These are phyloP conservation scores for Sciaenops ocellatus DNA, from an alignment of 2,797 vertebrate species.

Conservation along the genomic window DNA sequence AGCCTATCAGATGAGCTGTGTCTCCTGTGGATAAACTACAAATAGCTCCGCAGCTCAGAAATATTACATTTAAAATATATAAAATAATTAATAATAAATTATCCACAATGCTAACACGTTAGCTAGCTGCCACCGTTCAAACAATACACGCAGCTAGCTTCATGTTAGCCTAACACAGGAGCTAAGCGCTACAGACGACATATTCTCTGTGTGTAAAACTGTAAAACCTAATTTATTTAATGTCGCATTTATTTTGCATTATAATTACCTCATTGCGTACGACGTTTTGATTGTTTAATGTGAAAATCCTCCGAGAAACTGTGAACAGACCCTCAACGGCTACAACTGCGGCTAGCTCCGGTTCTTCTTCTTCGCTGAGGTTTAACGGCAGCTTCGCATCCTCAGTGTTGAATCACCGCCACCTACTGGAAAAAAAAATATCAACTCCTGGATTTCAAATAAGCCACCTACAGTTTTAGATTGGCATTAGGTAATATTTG, in stretches of 20 bases:
- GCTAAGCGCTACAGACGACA: no score
- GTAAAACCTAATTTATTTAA: background rate
- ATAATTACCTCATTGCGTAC: constrained; percentile 86
- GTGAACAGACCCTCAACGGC: background rate
- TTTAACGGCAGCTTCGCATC: background rate
- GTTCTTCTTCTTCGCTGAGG: background rate
- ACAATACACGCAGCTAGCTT: constrained; percentile 25
- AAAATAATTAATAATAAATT: background rate
- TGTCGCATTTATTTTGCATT: fast-evolving
- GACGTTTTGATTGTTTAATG: constrained; percentile 83
- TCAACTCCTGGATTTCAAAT: background rate
- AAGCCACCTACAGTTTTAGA: no score
- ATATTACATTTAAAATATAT: background rate
- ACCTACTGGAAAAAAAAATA: background rate
- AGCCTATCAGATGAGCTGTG: background rate
- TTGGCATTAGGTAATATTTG: no score
- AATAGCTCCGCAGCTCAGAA: fast-evolving
- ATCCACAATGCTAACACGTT: background rate
- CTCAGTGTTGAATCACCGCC: background rate
- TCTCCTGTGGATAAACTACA: fast-evolving
- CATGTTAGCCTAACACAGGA: background rate
- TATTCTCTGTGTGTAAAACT: no score
- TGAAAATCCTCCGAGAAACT: constrained; percentile 34
- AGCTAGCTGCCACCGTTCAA: background rate
- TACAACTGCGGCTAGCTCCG: background rate